Percentiles rank a stretch among this genome's conserved stretches.
phyloP scores from a whole-genome alignment of 1,140 invertebrate species.

The Cardiocondyla obscurior region DNA sequence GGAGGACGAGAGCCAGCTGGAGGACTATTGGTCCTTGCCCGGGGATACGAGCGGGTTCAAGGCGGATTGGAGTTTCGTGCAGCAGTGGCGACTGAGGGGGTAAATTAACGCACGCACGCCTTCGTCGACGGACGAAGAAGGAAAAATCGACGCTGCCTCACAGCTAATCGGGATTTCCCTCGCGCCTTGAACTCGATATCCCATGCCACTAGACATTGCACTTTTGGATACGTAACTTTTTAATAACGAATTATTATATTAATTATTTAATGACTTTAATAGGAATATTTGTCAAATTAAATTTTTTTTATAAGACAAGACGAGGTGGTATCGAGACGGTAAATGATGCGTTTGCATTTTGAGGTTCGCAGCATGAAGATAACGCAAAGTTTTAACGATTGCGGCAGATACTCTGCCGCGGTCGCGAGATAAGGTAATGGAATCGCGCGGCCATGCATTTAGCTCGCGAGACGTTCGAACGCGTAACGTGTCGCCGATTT shows the following conservation, averaged over 20 bases:
- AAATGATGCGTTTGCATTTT: background rate
- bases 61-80: slow-evolving; percentile 89
- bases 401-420: background rate
- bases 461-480: background rate
- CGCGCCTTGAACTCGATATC: background rate
- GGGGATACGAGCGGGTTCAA: slow-evolving; percentile 80
- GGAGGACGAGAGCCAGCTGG: slow-evolving; percentile 82
- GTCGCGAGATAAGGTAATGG: slow-evolving; percentile 3
- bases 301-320: background rate
- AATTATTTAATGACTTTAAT: no score
- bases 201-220: background rate
- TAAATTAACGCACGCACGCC: slow-evolving; percentile 75
- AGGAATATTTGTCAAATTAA: background rate
- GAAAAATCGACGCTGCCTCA: slow-evolving; percentile 43
- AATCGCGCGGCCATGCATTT: background rate
- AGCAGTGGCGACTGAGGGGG: slow-evolving; percentile 88
- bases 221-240: background rate
- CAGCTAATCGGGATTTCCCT: background rate
- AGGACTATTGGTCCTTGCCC: slow-evolving; percentile 81
- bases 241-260: background rate
- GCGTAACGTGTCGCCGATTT: slow-evolving; percentile 25
- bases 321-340: background rate
- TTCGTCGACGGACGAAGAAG: slow-evolving; percentile 16
- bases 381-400: background rate
- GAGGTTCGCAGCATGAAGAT: background rate